A percentile compares a stretch with the other conserved stretches of the same genome.
These are phyloP conservation scores for Arizona elegans DNA, from an alignment of 2,113 vertebrate genomes.

Conservation along the genomic window DNA sequence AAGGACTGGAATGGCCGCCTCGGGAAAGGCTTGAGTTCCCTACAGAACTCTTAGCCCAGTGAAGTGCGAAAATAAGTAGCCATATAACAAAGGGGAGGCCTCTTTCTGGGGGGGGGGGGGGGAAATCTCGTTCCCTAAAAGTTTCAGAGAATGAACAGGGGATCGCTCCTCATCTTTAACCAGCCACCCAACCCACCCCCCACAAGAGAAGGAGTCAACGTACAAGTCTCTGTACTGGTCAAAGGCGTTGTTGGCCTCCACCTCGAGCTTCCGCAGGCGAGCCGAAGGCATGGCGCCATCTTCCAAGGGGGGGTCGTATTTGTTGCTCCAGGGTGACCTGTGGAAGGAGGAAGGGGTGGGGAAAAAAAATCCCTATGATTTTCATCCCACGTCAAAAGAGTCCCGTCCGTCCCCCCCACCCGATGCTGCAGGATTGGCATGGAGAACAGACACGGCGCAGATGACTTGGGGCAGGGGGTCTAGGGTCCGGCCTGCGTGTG, in stretches of 20 bases:
- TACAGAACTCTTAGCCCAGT: no score
- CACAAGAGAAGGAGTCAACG: constrained; percentile 52
- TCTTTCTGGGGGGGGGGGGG: neutral
- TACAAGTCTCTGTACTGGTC: constrained; percentile 99
- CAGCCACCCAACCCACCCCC: neutral
- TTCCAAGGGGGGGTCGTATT: constrained; percentile 96
- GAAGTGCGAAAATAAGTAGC: neutral
- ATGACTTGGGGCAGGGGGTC: neutral
- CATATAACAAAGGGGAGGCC: neutral
- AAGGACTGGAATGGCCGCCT: no score
- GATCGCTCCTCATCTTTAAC: no score
- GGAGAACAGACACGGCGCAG: neutral
- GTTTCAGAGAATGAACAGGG: no score
- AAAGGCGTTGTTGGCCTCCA: constrained; percentile 98
- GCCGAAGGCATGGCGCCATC: constrained; percentile 98
- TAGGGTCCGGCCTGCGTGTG: neutral
- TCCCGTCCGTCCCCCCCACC: no score
- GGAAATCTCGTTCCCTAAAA: neutral
- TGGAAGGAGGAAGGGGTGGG: neutral
- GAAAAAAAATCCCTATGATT: neutral
- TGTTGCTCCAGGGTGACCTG: constrained; percentile 99
- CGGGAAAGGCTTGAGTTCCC: neutral
- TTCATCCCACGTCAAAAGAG: neutral
- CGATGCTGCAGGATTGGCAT: neutral
- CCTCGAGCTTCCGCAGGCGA: constrained; percentile 95